These are phyloP conservation scores for Anoplius nigerrimus DNA, from an alignment of 2,888 invertebrate species.

Conservation along the genomic window DNA sequence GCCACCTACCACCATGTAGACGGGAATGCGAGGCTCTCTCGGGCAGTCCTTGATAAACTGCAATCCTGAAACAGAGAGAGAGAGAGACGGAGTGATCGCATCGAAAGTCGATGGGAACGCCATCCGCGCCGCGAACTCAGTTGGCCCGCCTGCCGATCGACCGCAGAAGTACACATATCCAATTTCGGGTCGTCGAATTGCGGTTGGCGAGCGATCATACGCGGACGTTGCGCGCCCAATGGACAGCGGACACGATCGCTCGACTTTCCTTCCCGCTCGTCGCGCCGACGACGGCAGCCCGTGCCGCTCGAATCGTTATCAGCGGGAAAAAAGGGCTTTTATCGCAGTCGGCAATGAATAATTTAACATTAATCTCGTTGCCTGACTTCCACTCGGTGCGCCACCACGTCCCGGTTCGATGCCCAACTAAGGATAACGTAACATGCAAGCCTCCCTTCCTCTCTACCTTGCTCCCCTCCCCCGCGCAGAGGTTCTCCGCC, in stretches of 20 bases:
- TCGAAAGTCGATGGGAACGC: too few species aligned
- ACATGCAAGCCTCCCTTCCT: constrained; percentile 50
- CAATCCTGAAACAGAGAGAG: constrained; percentile 79
- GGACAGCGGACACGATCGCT: too few species aligned
- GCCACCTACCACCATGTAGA: constrained; percentile 91
- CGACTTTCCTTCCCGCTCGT: too few species aligned
- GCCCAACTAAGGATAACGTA: constrained; percentile 36
- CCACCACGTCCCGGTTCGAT: constrained; percentile 46
- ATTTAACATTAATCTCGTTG: constrained; percentile 46
- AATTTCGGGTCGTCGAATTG: not conserved
- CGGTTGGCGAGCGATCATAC: too few species aligned
- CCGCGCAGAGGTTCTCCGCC: constrained; percentile 13
- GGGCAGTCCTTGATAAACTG: constrained; percentile 89
- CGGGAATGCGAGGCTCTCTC: constrained; percentile 84
- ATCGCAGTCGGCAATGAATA: constrained; percentile 41
- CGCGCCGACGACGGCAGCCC: too few species aligned
- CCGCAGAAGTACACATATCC: not conserved
- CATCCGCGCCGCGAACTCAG: too few species aligned
- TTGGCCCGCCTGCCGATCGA: not conserved
- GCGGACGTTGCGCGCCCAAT: too few species aligned
- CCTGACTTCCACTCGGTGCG: constrained; percentile 39
- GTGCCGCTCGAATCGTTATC: not conserved
- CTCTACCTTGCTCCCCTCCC: too few species aligned
- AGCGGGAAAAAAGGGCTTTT: constrained; percentile 26
- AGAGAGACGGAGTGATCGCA: too few species aligned